Base-by-base conservation (phyloP, 2,888 invertebrate genomes). In the Serripes groenlandicus region DNA sequence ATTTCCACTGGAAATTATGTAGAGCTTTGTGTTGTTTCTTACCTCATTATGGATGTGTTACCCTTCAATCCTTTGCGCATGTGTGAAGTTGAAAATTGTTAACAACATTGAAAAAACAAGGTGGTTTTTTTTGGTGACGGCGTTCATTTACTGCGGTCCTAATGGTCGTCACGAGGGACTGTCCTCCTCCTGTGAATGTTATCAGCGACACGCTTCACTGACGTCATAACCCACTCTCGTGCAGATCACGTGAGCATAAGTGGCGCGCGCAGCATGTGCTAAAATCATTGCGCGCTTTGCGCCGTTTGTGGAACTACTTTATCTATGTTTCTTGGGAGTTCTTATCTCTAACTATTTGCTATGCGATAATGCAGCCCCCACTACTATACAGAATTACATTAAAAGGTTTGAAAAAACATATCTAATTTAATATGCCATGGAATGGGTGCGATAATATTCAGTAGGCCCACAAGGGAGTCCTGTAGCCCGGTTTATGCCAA, bases 191-290 rank as follows among this genome's bases (percentile, higher is more conserved):
- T 86, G 86, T 60, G 75, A 81, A 86, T 83, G 73, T 86, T 86
- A 86, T 86, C 86, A 86, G 58, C 54, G 28, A 70, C 75, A n/a
- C 74, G 81, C 74, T 70, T 66, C 72, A 62, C 3, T 69, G 81
- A 60, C 37, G 75, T 70, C 58, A 42, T 66, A 35, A 54, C 79
- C 69, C 75, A 78, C 86, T 83, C 86, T 75, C 86, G 83, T 80
- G 83, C 79, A 71, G 70, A 73, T 70, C 86, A 78, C 81, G 86
- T 81, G 86, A 72, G 70, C 73, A 75, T 60, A 71, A 79, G 68
- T 54, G 81, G 81, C 84, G 84, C 84, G 80, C 84, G 86, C 81
- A 79, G 80, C 82, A 82, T 82, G 84, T 86, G 86, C 71, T 77
- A 80, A 84, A 84, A 69, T 69, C 81, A 84, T 86, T 81, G 72